A percentile compares a stretch with the other conserved stretches of the same genome.
Conservation (phyloP, 2,888 invertebrate species). For the Lasius platythorax region DNA sequence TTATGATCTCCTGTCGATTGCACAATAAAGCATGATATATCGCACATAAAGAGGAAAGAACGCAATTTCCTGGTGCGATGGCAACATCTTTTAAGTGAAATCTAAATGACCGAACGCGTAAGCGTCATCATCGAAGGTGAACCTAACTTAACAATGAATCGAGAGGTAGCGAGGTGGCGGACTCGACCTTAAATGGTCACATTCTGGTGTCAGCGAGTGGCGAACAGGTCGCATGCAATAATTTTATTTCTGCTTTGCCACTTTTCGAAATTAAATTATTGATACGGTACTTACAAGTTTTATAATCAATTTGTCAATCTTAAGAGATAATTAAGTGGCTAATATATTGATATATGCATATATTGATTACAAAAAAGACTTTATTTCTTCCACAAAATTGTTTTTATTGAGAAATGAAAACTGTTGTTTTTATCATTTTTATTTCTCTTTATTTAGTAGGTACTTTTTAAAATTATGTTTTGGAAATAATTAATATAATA, state of each 20-base stretch:
- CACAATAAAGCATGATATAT: conserved; percentile 29
- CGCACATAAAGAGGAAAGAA: conserved; percentile 15
- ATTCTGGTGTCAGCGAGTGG: conserved; percentile 68
- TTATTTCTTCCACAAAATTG: neutral
- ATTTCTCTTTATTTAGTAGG: neutral
- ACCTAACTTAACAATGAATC: conserved; percentile 58
- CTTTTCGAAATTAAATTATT: conserved; percentile 20
- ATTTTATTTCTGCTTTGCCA: conserved; percentile 53
- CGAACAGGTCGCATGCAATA: conserved; percentile 67
- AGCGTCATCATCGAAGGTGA: conserved; percentile 58
- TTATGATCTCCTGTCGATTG: conserved; percentile 8
- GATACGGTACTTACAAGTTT: neutral
- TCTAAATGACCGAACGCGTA: conserved; percentile 33
- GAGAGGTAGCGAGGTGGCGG: conserved; percentile 59
- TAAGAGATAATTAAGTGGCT: neutral
- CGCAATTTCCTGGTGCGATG: conserved; percentile 48
- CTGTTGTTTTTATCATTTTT: neutral
- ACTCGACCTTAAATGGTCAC: conserved; percentile 78
- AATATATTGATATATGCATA: too few relatives aligned
- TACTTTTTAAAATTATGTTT: neutral
- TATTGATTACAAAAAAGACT: neutral
- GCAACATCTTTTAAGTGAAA: conserved; percentile 36
- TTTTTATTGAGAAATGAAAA: neutral
- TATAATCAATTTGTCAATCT: neutral
- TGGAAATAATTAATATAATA: neutral